Conservation (phyloP, 2,888 invertebrate species). For the Cerceris ruficornis region DNA sequence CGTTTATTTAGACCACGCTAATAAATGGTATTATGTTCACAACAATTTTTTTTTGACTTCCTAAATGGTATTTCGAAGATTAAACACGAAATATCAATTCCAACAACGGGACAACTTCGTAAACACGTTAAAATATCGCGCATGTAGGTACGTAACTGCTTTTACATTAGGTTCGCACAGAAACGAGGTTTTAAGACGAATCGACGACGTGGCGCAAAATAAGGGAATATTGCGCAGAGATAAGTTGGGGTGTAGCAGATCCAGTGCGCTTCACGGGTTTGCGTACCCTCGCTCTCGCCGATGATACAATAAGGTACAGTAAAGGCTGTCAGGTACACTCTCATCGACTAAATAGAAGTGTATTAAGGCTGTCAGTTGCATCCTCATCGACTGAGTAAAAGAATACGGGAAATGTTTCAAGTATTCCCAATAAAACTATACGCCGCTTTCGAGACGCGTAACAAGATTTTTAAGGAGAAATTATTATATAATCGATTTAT, state of each 20-base stretch:
- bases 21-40: no score
- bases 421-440: slow-evolving; percentile 32
- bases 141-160: no score
- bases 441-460: slow-evolving; percentile 17
- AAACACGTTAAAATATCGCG: no score
- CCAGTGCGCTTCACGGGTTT: slow-evolving; percentile 34
- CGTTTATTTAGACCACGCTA: background rate
- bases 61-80: no score
- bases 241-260: slow-evolving; percentile 15
- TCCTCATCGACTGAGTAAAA: slow-evolving; percentile 50
- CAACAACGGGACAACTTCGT: no score
- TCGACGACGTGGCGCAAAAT: slow-evolving; percentile 6
- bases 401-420: slow-evolving; percentile 54
- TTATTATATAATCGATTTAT: no score
- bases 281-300: slow-evolving; percentile 43
- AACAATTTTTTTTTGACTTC: no score
- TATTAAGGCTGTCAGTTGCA: slow-evolving; percentile 58
- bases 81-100: no score
- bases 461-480: background rate
- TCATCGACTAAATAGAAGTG: slow-evolving; percentile 54
- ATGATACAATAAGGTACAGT: slow-evolving; percentile 55
- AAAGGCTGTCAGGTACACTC: slow-evolving; percentile 54
- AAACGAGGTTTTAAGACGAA: background rate
- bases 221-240: slow-evolving; percentile 9
- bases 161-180: background rate